phyloP scores from a whole-genome alignment of 1,140 invertebrate genomes.

The Solenopsis fugax region DNA sequence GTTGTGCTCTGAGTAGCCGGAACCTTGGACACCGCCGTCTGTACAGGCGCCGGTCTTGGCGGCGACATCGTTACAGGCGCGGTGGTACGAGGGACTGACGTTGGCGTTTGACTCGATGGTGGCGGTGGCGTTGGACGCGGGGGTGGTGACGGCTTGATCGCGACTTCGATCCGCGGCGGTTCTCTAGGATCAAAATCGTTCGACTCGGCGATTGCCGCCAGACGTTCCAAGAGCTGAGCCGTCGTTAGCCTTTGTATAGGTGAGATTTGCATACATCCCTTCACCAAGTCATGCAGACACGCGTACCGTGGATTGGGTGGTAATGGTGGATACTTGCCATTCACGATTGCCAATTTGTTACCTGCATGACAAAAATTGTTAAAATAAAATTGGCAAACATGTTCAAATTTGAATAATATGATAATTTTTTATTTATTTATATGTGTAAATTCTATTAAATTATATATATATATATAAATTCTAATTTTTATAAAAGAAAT shows the following conservation, averaged over 20 bases:
- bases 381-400: not conserved
- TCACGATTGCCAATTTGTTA: conserved; percentile 98
- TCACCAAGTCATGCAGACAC: conserved; percentile 97
- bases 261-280: conserved; percentile 94
- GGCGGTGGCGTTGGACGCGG: conserved; percentile 82
- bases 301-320: conserved; percentile 92
- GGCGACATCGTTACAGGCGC: conserved; percentile 73
- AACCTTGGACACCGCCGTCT: conserved; percentile 67
- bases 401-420: not conserved
- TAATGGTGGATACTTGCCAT: conserved; percentile 97
- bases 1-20: conserved; percentile 80
- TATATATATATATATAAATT: too few relatives aligned
- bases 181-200: conserved; percentile 92
- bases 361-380: conserved; percentile 70
- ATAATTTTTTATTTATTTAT: not conserved
- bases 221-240: conserved; percentile 92
- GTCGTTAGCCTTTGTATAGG: conserved; percentile 93
- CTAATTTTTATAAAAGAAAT: not conserved
- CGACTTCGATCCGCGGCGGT: conserved; percentile 89
- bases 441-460: not conserved
- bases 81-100: conserved; percentile 80
- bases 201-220: conserved; percentile 95
- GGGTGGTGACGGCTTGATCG: conserved; percentile 82
- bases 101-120: conserved; percentile 74
- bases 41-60: conserved; percentile 73